Percentiles rank a stretch among this genome's conserved stretches.
Conservation (phyloP, 1,140 invertebrate genomes). For the Atta cephalotes region DNA sequence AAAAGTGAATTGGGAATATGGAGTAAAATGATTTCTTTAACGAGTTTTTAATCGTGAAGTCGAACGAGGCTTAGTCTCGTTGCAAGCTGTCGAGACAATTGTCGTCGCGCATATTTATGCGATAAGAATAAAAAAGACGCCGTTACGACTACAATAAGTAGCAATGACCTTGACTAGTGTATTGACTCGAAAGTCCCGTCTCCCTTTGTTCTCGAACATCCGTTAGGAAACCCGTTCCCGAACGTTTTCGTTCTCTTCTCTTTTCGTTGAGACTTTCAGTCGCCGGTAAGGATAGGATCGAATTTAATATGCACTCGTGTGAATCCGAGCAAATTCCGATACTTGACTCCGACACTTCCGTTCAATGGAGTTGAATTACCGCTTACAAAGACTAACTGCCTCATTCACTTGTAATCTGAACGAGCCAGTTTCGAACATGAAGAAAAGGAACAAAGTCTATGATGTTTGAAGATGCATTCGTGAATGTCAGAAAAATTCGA, state of each 20-base stretch:
- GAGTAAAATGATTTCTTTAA: not conserved
- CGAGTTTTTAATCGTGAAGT: not conserved
- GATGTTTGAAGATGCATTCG: not conserved
- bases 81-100: not conserved
- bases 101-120: slow-evolving; percentile 1
- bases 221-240: slow-evolving; percentile 72
- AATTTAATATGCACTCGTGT: not conserved
- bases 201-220: slow-evolving; percentile 71
- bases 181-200: slow-evolving; percentile 73
- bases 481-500: not conserved
- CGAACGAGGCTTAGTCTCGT: not conserved
- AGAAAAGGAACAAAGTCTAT: not conserved
- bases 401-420: not conserved
- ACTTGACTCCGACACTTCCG: slow-evolving; percentile 9
- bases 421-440: not conserved
- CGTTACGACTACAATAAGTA: slow-evolving; percentile 68
- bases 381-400: not conserved
- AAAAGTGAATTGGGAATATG: not conserved
- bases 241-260: slow-evolving; percentile 21
- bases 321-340: slow-evolving; percentile 30
- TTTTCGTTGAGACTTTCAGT: not conserved
- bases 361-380: not conserved
- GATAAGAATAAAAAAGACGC: slow-evolving; percentile 33
- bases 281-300: not conserved
- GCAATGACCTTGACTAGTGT: slow-evolving; percentile 75